Base-by-base conservation (phyloP, 2,797 vertebrate species). In the Dendrocincla fuliginosa region DNA sequence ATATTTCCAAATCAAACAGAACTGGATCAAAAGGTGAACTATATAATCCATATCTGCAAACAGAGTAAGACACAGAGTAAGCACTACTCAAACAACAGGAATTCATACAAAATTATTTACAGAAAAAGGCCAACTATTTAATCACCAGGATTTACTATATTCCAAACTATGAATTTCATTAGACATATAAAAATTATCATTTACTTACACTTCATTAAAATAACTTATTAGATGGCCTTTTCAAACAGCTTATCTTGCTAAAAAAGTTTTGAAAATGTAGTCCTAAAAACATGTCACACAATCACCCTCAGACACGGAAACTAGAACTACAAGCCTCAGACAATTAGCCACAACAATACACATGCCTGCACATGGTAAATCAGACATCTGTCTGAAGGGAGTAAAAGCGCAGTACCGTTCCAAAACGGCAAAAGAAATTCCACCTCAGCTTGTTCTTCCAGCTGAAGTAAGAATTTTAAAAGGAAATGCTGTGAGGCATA, bases 21-120 rank as follows among this genome's bases (percentile, higher is more conserved):
- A 99, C 99, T 15, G 99, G 99, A 98, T 99, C 99, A 95, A 99
- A 99, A 5, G 99, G 99, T 28, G 99, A 99, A 90, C 99, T 99
- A 96, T 99, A 99, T 78, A 99, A 98, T 82, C 99, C 99, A 8
- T 99, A 99, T 97, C 99, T 99, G 95, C 47, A 97, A 97, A 87
- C 19, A 9, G 37, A 97, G 69, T 52, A 76, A 61, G 35, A 93
- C 23, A 92, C 88, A 75, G 10, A 84, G n/a, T n/a, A n/a, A n/a
- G 27, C 24, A 65, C 10, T 87, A 77, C 39, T 95, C 20, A 87
- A 80, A 85, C 23, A 84, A 3, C 12, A 89, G 47, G 46, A 91
- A 83, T 41, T 68, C 15, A 71, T 17, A 47, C 20, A 44, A 73
- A 83, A 87, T 60, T 53, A 65, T 46, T 71, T 42, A 81, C 33